Evolutionary conservation across 2,113 vertebrate species (phyloP).

Genomic region (Fregata magnificens): DNA sequence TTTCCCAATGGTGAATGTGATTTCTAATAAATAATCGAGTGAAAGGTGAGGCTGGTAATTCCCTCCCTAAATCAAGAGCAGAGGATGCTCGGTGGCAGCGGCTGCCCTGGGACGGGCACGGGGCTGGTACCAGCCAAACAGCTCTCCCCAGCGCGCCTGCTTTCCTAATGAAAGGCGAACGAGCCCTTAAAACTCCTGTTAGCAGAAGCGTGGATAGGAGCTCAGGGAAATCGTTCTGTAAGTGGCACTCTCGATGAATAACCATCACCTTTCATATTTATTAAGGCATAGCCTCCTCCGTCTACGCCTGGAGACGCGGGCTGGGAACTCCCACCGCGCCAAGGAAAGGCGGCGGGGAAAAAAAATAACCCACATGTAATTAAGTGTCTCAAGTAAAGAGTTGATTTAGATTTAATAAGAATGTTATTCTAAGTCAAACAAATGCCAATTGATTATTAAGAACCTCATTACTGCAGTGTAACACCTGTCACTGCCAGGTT

Average conservation of each 20-base stretch:
- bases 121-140: background rate
- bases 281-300: background rate
- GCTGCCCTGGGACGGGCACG: background rate
- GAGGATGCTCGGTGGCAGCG: accelerated
- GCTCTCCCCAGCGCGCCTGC: background rate
- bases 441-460: slow-evolving; percentile 72
- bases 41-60: background rate
- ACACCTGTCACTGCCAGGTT: slow-evolving; percentile 36
- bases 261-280: background rate
- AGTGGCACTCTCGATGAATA: background rate
- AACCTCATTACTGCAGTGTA: slow-evolving; percentile 57
- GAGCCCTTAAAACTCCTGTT: background rate
- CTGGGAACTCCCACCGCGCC: background rate
- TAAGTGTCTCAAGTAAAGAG: slow-evolving; percentile 63
- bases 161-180: background rate
- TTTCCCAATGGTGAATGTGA: background rate
- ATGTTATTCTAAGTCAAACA: slow-evolving; percentile 75
- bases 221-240: background rate
- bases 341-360: background rate
- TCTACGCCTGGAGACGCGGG: background rate
- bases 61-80: background rate
- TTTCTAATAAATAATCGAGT: background rate
- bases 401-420: slow-evolving; percentile 73
- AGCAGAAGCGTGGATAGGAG: background rate
- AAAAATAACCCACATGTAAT: slow-evolving; percentile 54